Conservation (phyloP, 2,797 vertebrate species). For the Moxostoma hubbsi region DNA sequence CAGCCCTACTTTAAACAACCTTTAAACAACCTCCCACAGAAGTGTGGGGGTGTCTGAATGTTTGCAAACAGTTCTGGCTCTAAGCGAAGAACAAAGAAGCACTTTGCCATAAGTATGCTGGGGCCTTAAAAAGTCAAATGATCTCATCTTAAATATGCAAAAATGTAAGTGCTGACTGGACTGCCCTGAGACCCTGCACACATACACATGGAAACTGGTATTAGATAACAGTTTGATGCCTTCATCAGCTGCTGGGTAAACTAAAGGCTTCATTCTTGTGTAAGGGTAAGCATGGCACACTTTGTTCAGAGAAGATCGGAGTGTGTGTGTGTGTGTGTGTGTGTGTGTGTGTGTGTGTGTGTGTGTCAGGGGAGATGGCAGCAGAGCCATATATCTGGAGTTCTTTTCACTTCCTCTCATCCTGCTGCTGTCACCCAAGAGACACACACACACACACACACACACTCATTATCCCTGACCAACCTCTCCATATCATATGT, state of each 20-base stretch:
- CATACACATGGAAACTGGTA: background rate
- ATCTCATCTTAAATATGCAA: slow-evolving; percentile 33
- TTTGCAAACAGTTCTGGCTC: too few relatives aligned
- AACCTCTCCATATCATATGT: slow-evolving; percentile 47
- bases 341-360: slow-evolving; percentile 25
- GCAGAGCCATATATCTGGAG: slow-evolving; percentile 80
- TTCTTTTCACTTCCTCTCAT: slow-evolving; percentile 79
- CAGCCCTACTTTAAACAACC: too few relatives aligned
- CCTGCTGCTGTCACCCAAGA: slow-evolving; percentile 70
- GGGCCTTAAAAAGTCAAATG: slow-evolving; percentile 6
- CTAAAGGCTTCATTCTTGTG: slow-evolving; percentile 53
- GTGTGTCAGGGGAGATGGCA: slow-evolving; percentile 69
- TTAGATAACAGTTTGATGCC: slow-evolving; percentile 30
- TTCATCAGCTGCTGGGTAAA: slow-evolving; percentile 26
- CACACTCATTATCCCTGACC: slow-evolving; percentile 54
- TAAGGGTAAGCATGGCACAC: slow-evolving; percentile 77
- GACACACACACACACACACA: slow-evolving; percentile 22
- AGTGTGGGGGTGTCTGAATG: too few relatives aligned
- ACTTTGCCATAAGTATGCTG: too few relatives aligned
- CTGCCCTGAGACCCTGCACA: background rate
- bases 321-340: slow-evolving; percentile 57
- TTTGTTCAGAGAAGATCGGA: slow-evolving; percentile 81
- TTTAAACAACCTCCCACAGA: too few relatives aligned
- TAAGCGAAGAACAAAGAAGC: too few relatives aligned
- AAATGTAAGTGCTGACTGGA: slow-evolving; percentile 17